These are phyloP conservation scores for Shinisaurus crocodilurus DNA, from an alignment of 2,113 vertebrate genomes.

Conservation along the genomic window DNA sequence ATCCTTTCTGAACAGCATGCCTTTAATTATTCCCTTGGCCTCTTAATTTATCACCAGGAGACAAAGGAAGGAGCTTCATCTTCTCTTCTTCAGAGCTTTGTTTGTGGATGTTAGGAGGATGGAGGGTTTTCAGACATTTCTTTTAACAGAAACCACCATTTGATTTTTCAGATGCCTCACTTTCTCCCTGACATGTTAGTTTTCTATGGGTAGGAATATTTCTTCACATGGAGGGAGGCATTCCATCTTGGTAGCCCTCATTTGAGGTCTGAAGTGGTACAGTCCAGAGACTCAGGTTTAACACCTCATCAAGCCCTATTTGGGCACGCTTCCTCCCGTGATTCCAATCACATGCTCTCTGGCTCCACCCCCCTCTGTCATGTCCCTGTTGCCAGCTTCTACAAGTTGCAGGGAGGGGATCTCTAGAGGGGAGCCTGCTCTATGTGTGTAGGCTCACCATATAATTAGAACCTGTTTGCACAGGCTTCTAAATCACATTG, in stretches of 20 bases:
- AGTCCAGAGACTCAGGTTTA: background rate
- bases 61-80: constrained; percentile 35
- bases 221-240: background rate
- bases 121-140: background rate
- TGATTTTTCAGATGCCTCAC: background rate
- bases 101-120: background rate
- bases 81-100: constrained; percentile 10
- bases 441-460: background rate
- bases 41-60: constrained; percentile 52
- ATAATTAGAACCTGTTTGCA: background rate
- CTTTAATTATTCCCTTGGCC: constrained; percentile 51
- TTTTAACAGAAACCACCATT: background rate
- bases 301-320: background rate
- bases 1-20: constrained; percentile 46
- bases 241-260: background rate
- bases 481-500: background rate
- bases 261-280: background rate
- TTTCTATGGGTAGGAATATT: background rate
- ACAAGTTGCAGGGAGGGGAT: too few relatives aligned
- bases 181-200: background rate
- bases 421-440: background rate
- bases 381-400: background rate
- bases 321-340: background rate
- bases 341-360: background rate
- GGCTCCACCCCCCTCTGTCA: background rate